Evolutionary conservation across 2,888 invertebrate genomes (phyloP), one percentile per base, ranked within the genome.

Genomic region (Synergus gifuensis): DNA sequence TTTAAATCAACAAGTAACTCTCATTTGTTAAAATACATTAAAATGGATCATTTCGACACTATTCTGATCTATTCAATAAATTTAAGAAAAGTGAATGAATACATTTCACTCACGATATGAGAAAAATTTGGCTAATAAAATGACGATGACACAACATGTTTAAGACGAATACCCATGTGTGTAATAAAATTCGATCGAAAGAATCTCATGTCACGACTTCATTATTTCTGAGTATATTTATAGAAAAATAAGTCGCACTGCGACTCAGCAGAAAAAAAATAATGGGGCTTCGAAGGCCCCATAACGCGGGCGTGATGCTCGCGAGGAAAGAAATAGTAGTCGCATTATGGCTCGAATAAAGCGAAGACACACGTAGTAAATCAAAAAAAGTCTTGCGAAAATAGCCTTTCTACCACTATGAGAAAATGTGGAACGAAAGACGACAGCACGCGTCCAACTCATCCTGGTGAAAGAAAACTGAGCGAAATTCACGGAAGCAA

Each of bases 381-480:
- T 73, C 49, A 73, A 73, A 73, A 73, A 69, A 69, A 69, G 12
- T 28, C 54, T 73, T 73, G 73, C 73, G n/a, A 73, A 73, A 73
- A 49, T 73, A 73, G 54, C 54, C 49, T 73, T 73, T 11, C 73
- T 54, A 4, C 54, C 54, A 73, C 73, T 73, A 73, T 73, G 73
- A 73, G 73, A 73, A 73, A 73, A 73, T 73, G 54, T 54, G 54
- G n/a, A 54, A 73, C 73, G 73, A 73, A 73, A 73, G 54, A 73
- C 9, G 73, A 73, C 36, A 49, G 49, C 49, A 49, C 49, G 49
- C 28, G 28, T 3, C 28, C 69, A 16, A 49, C 49, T 36, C 69
- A 69, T 69, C 18, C 46, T 36, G 69, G 49, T 49, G 69, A 69
- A 69, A 69, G 69, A 54, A 69, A 69, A 69, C 49, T 69, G 46